Conservation (phyloP, 2,113 vertebrate species). For the Cyprinodon tularosa region DNA sequence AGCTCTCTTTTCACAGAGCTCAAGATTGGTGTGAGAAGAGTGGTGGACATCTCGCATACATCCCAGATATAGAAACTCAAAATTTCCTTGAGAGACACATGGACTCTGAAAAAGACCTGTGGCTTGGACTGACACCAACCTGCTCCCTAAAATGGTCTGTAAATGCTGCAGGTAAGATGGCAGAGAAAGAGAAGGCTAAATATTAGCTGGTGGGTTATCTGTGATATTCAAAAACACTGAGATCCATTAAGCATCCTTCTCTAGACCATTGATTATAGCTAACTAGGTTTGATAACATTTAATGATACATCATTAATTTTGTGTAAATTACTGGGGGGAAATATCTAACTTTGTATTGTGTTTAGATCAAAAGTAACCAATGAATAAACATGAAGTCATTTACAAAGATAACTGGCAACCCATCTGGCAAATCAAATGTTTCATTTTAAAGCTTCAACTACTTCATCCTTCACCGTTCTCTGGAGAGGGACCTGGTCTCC, state of each 20-base stretch:
- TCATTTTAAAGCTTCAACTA: no score
- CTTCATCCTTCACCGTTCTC: no score
- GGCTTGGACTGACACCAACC: constrained; percentile 82
- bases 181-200: neutral
- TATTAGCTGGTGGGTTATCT: neutral
- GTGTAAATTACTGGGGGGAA: no score
- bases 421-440: no score
- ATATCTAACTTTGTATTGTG: no score
- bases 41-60: constrained; percentile 88
- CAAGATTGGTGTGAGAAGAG: constrained; percentile 89
- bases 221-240: neutral
- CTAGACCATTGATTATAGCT: neutral
- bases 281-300: no score
- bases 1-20: constrained; percentile 75
- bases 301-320: no score
- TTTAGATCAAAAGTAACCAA: no score
- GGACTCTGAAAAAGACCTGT: constrained; percentile 81
- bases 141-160: constrained; percentile 41
- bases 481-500: no score
- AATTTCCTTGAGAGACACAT: constrained; percentile 84
- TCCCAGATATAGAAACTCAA: constrained; percentile 84
- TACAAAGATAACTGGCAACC: no score
- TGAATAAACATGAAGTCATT: no score
- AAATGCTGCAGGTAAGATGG: constrained; percentile 66
- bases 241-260: neutral